Percentiles rank a stretch among this genome's conserved stretches.
Conservation (phyloP, 2,888 invertebrate genomes). For the Drosophila affinis region DNA sequence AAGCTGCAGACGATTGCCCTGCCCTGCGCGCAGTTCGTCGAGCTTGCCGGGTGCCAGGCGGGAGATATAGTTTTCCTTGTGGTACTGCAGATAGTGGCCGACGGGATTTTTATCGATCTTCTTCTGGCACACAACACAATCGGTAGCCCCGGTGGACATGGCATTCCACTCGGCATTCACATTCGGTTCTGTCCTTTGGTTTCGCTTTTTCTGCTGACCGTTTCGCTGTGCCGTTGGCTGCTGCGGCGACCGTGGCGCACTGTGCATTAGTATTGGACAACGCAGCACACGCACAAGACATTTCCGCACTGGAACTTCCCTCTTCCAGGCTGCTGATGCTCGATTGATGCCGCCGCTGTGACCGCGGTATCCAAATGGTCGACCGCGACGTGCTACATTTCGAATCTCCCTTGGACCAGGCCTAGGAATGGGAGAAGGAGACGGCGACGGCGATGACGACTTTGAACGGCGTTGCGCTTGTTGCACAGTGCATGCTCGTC, state of each 20-base stretch:
- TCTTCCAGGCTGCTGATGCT: background rate
- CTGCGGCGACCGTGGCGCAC: no score
- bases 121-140: conserved; percentile 74
- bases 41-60: conserved; percentile 73
- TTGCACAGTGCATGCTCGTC: conserved; percentile 85
- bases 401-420: conserved; percentile 12
- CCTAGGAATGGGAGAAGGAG: background rate
- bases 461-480: background rate
- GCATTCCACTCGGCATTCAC: conserved; percentile 76
- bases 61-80: conserved; percentile 75
- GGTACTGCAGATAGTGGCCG: conserved; percentile 71
- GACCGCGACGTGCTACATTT: conserved; percentile 56
- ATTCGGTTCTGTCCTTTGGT: conserved; percentile 39
- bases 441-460: background rate
- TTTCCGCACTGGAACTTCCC: background rate
- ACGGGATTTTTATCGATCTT: conserved; percentile 2
- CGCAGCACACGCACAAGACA: background rate
- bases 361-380: background rate
- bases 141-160: conserved; percentile 59
- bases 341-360: conserved; percentile 24
- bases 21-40: conserved; percentile 56
- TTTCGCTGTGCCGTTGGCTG: background rate
- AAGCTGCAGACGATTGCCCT: conserved; percentile 32
- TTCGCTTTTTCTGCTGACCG: background rate
- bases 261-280: background rate